Evolutionary conservation across 2,797 vertebrate genomes (phyloP).

Genomic region (Buceros bicornis): DNA sequence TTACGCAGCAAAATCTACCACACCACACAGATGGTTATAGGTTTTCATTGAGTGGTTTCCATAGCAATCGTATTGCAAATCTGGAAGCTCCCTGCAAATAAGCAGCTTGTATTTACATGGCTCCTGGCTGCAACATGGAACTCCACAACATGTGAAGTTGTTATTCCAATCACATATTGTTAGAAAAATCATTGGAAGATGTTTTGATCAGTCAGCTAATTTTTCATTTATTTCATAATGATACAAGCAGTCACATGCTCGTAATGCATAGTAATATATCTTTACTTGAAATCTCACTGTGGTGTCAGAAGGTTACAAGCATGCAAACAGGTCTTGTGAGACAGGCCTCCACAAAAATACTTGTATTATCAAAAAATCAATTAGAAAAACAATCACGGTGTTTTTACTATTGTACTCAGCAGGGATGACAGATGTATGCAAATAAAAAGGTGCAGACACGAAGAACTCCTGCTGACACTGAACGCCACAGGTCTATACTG

Average conservation of each 20-base stretch:
- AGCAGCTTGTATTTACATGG: constrained; percentile 88
- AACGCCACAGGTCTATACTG: neutral
- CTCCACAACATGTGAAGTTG: constrained; percentile 74
- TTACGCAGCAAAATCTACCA: constrained; percentile 81
- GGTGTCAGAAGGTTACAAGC: constrained; percentile 9
- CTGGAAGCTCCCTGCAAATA: constrained; percentile 86
- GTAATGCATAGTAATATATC: neutral
- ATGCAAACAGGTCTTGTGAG: neutral
- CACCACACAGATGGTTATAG: constrained; percentile 84
- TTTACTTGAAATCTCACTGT: constrained; percentile 32
- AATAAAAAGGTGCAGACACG: neutral
- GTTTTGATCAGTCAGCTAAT: constrained; percentile 70
- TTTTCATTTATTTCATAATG: constrained; percentile 40
- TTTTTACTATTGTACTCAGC: neutral
- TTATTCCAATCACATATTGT: constrained; percentile 80
- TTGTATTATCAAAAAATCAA: neutral
- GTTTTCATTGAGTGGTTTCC: constrained; percentile 87
- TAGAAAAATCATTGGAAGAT: constrained; percentile 70
- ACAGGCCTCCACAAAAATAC: neutral
- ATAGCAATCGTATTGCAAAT: constrained; percentile 87
- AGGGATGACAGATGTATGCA: neutral
- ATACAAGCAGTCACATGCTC: constrained; percentile 29
- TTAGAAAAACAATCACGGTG: neutral
- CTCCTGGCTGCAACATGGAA: constrained; percentile 77
- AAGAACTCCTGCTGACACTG: neutral